phyloP scores from a whole-genome alignment of 2,113 vertebrate species.

The Pseudopipra pipra region DNA sequence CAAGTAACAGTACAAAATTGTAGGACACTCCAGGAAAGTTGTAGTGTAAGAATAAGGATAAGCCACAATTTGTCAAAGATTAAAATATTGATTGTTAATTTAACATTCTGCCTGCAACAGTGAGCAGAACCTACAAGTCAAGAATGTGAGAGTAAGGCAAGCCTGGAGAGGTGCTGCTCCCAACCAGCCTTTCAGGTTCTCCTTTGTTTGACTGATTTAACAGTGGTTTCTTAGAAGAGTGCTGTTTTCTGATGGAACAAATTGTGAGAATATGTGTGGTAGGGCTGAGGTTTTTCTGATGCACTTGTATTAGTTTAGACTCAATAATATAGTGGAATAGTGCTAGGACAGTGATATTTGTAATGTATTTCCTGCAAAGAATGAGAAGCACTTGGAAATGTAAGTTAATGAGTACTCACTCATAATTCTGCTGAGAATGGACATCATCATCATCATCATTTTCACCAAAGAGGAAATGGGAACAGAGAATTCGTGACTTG shows the following conservation, averaged over 20 bases:
- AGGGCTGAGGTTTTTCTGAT: not conserved
- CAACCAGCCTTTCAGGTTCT: not conserved
- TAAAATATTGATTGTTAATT: not conserved
- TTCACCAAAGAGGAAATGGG: conserved; percentile 33
- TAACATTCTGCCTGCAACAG: not conserved
- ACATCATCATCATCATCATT: not conserved
- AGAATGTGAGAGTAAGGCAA: not conserved
- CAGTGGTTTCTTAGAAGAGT: not conserved
- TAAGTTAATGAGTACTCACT: not conserved
- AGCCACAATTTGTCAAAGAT: not conserved
- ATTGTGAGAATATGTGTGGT: not conserved
- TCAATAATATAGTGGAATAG: not conserved
- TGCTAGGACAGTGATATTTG: not conserved
- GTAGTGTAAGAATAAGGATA: not conserved
- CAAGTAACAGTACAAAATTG: not conserved
- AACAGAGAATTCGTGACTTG: conserved; percentile 50
- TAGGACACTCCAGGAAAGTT: not conserved
- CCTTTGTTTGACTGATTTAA: not conserved
- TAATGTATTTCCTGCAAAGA: not conserved
- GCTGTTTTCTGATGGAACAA: not conserved
- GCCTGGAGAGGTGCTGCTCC: not conserved
- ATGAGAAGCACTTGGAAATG: not conserved
- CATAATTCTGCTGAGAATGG: conserved; percentile 8
- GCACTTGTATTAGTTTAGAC: not conserved
- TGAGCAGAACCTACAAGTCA: not conserved